Base-by-base conservation (phyloP, 2,797 vertebrate genomes). In the Chelonia mydas region DNA sequence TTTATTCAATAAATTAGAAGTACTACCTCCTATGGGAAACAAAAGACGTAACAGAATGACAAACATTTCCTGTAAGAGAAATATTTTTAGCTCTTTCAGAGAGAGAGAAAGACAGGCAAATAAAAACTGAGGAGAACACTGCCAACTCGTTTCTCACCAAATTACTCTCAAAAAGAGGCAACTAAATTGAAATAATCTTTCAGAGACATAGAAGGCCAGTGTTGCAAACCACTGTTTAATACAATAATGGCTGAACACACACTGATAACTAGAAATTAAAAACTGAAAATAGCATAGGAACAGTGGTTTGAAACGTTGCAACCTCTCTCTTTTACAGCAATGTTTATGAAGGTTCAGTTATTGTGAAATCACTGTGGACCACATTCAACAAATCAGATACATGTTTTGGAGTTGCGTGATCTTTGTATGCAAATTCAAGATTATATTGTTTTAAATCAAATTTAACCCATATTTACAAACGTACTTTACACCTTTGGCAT, bases 1-100 rank as follows among this genome's bases (percentile, higher is more conserved):
- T 84, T 97, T 98, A 94, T 95, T 95, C 94, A 95, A 89, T 96
- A 97, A 97, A 97, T 97, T 97, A 97, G 91, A 97, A 97, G 88
- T 94, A 97, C 96, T 95, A 98, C 77, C 83, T 98, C 95, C 95
- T 95, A 92, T 76, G 79, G 94, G 96, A 96, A 97, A 84, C 91
- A 88, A 97, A 96, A 97, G 92, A 96, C 86, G 95, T 83, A 94
- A 91, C 68, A 98, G 88, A 96, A 97, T 95, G 96, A 95, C 93
- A 98, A 96, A 96, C 87, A 97, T 97, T 97, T 97, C 97, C 96
- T 97, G 88, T 88, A 94, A 94, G 93, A 96, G 57, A n/a, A 92
- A 82, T 95, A 97, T 95, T 98, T 98, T 96, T 97, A 98, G 89
- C 93, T 90, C 86, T 88, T 95, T 92, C 55, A 93, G 87, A 89